Percentiles rank a stretch among this genome's conserved stretches.
phyloP scores from a whole-genome alignment of 2,113 vertebrate species.

The Hippocampus abdominalis region DNA sequence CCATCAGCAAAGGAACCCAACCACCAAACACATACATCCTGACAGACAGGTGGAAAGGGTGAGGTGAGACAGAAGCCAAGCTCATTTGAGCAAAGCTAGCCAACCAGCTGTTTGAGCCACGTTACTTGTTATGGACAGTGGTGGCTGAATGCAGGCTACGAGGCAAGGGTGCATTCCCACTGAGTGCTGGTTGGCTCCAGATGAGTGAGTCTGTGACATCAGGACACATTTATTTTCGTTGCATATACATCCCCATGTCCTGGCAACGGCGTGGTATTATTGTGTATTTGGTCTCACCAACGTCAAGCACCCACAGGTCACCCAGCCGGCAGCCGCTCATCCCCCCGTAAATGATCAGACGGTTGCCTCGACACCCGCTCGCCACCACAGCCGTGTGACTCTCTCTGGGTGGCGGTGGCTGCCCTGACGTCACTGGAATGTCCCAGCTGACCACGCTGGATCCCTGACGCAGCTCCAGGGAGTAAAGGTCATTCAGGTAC shows the following conservation, averaged over 20 bases:
- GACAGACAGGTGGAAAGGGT: not conserved
- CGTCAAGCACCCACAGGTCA: constrained; percentile 88
- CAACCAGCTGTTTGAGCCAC: not conserved
- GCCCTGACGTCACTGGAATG: constrained; percentile 88
- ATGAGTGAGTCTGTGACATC: constrained; percentile 78
- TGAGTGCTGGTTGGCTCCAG: constrained; percentile 86
- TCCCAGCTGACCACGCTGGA: constrained; percentile 88
- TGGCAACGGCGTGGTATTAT: not conserved
- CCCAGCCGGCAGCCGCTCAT: constrained; percentile 91
- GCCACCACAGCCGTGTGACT: constrained; percentile 88
- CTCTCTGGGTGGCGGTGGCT: constrained; percentile 85
- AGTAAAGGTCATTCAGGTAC: constrained; percentile 89
- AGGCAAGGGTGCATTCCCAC: constrained; percentile 82
- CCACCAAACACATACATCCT: constrained; percentile 94
- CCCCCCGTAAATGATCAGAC: constrained; percentile 86
- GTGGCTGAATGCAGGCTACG: constrained; percentile 89
- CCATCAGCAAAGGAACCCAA: constrained; percentile 92
- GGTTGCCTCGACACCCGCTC: constrained; percentile 75
- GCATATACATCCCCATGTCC: not conserved
- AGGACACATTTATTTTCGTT: not conserved
- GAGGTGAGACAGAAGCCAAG: not conserved
- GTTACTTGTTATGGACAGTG: constrained; percentile 88
- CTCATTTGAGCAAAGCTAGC: not conserved
- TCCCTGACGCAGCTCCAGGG: constrained; percentile 83
- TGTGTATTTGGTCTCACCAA: constrained; percentile 67